Percentiles rank a stretch among this genome's conserved stretches.
phyloP scores from a whole-genome alignment of 2,888 invertebrate genomes.

The Drosophila lutescens region DNA sequence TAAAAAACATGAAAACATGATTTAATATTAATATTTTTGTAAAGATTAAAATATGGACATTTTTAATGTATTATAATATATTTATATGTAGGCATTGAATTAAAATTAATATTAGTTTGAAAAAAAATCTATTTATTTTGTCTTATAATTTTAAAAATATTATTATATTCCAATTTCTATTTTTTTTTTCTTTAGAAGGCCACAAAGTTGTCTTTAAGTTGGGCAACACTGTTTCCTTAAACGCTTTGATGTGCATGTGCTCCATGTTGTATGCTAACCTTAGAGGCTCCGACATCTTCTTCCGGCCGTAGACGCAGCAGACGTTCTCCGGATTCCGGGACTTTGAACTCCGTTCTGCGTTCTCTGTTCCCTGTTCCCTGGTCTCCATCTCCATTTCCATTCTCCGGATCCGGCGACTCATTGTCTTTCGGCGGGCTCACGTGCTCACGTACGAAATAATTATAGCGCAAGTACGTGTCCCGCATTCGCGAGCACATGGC shows the following conservation, averaged over 20 bases:
- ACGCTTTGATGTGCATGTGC: neutral
- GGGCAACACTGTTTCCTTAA: neutral
- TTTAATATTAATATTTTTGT: too few species aligned
- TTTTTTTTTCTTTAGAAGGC: neutral
- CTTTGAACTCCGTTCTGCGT: neutral
- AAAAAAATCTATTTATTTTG: too few species aligned
- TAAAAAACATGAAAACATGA: too few species aligned
- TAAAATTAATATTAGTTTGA: too few species aligned
- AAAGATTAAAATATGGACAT: too few species aligned
- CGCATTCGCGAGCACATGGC: slow-evolving; percentile 60
- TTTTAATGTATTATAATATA: too few species aligned
- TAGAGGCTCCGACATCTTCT: slow-evolving; percentile 1
- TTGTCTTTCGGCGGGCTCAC: slow-evolving; percentile 51
- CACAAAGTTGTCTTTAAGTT: neutral
- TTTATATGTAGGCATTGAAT: too few species aligned
- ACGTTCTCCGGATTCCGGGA: neutral
- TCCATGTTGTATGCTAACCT: neutral
- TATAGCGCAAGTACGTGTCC: slow-evolving; percentile 78
- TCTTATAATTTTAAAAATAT: too few species aligned
- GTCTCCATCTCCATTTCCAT: neutral
- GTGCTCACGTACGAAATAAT: slow-evolving; percentile 79
- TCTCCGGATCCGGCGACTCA: slow-evolving; percentile 15
- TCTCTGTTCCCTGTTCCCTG: neutral
- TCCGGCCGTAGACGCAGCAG: slow-evolving; percentile 13
- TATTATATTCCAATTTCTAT: neutral